A percentile compares a stretch with the other conserved stretches of the same genome.
Evolutionary conservation across 2,113 vertebrate genomes (phyloP).

Genomic region (Nothoprocta perdicaria): DNA sequence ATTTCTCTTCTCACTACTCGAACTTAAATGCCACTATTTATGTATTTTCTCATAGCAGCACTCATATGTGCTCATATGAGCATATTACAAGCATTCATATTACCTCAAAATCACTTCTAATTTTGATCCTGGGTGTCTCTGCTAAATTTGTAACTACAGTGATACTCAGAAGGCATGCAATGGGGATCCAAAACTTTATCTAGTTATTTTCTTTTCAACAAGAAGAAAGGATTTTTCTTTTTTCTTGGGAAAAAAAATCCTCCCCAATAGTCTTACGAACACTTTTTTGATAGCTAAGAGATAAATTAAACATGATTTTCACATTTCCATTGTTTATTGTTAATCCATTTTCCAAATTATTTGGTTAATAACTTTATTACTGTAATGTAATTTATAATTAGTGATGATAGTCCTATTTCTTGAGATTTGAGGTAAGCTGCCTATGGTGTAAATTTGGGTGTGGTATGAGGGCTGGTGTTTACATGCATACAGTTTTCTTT

Average conservation of each 20-base stretch:
- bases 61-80: neutral
- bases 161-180: neutral
- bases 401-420: constrained; percentile 4
- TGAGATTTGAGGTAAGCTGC: neutral
- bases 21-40: neutral
- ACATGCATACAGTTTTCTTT: neutral
- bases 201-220: neutral
- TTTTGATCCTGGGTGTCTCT: neutral
- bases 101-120: neutral
- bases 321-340: neutral
- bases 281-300: neutral
- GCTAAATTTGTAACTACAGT: neutral
- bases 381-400: constrained; percentile 47
- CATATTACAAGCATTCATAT: neutral
- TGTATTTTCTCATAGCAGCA: neutral
- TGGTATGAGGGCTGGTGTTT: neutral
- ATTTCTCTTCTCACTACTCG: neutral
- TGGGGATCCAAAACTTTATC: neutral
- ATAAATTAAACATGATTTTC: neutral
- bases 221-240: neutral
- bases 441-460: constrained; percentile 6
- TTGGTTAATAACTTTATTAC: constrained; percentile 23
- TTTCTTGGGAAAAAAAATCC: neutral
- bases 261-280: neutral
- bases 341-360: constrained; percentile 4